Percentiles rank a stretch among this genome's conserved stretches.
Evolutionary conservation across 2,888 invertebrate species (phyloP).

Genomic region (Phyto melanocephala): DNA sequence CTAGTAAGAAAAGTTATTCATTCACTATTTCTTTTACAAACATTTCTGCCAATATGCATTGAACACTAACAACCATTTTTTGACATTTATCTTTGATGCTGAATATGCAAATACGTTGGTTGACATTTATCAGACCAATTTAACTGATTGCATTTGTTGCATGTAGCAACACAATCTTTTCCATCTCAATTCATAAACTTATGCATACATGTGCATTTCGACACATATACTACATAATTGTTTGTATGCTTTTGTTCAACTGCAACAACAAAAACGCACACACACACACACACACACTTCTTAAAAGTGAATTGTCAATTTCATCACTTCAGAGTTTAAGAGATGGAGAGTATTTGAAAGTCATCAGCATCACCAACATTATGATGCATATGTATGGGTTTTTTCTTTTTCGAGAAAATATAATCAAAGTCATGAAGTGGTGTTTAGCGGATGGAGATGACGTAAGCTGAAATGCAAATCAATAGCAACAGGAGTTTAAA

Average conservation of each 20-base stretch:
- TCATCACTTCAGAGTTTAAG: slow-evolving; percentile 51
- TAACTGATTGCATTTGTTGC: slow-evolving; percentile 62
- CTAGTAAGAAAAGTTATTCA: not conserved
- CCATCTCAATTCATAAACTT: slow-evolving; percentile 1
- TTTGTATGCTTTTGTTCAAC: not conserved
- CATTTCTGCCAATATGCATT: slow-evolving; percentile 17
- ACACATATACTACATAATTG: slow-evolving; percentile 26
- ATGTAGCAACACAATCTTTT: slow-evolving; percentile 52
- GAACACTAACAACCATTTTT: slow-evolving; percentile 49
- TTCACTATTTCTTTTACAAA: not conserved
- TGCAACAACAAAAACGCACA: not conserved
- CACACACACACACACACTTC: not conserved
- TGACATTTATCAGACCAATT: slow-evolving; percentile 64
- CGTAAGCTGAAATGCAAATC: not conserved
- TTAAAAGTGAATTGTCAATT: slow-evolving; percentile 54
- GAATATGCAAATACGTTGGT: slow-evolving; percentile 62
- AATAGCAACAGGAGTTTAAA: no score
- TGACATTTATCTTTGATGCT: slow-evolving; percentile 59
- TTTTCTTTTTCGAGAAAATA: not conserved
- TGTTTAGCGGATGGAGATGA: slow-evolving; percentile 9
- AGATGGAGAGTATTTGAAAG: slow-evolving; percentile 14
- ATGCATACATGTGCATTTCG: not conserved
- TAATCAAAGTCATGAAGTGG: not conserved
- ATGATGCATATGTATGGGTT: not conserved
- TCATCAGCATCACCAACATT: not conserved